Evolutionary conservation across 2,888 invertebrate genomes (phyloP), one percentile per base, ranked within the genome.

Genomic region (Microchrysa polita): DNA sequence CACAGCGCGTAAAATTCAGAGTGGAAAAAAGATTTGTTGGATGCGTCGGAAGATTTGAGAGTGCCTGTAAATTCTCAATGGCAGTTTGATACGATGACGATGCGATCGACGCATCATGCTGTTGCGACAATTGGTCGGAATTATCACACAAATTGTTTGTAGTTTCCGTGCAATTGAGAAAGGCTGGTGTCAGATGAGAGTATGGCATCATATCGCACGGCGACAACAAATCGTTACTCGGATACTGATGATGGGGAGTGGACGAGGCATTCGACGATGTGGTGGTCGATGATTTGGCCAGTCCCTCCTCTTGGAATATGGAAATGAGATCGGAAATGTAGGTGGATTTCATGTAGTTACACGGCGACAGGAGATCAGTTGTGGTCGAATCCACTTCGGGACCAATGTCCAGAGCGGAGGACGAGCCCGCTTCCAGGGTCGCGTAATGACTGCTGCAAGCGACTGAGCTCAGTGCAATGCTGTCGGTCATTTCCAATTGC

Each of bases 41-140:
- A 2, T 87, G 87, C 52, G 79, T 76, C 82, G 86, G 76, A 84
- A 79, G 0, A 86, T 81, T 87, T 0, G 87, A 87, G 52, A 88
- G 78, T 0, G 88, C 88, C 74, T 87, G 87, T 0, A 88, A 81
- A 18, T 85, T 87, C 79, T 87, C 87, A 18, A 88, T 88, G 1
- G 87, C 87, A 0, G 86, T 86, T 72, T 79, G 77, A 57, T 79
- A 78, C 22, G 77, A 77, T 57, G 78, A 76, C 5, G 75, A 74
- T 2, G 67, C 72, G 27, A 72, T 59, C 42, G 73, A 57, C 1
- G 61, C 20, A 48, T 67, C 27, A 53, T 72, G 48, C 14, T 61
- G 52, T 74, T 77, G 73, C 74, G 76, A 73, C 18, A 69, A 16
- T 57, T 69, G 69, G 34, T 69, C 69, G 20, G 52, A 1, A 69